Percentiles rank a stretch among this genome's conserved stretches.
Conservation (phyloP, 2,797 vertebrate genomes). For the Sebastes cheni region DNA sequence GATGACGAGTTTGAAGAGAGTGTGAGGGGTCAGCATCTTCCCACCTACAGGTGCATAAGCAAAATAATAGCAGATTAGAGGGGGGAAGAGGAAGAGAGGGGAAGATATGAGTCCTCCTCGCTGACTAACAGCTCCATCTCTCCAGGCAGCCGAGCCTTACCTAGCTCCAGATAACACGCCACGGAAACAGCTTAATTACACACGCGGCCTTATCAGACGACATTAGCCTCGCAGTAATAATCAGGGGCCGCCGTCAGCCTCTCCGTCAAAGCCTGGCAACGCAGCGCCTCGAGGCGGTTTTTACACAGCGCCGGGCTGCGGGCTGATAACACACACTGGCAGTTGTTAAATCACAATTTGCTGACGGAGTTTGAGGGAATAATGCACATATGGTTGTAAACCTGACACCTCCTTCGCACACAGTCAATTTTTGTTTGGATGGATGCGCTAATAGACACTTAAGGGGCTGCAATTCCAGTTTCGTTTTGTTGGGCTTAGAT, state of each 20-base stretch:
- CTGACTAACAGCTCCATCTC: conserved; percentile 70
- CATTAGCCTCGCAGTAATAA: conserved; percentile 78
- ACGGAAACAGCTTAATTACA: conserved; percentile 81
- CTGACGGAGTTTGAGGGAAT: conserved; percentile 68
- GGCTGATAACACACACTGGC: conserved; percentile 71
- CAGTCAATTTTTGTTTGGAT: conserved; percentile 53
- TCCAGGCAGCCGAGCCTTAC: conserved; percentile 59
- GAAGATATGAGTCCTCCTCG: conserved; percentile 25
- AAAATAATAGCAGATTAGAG: conserved; percentile 12
- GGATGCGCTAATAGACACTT: conserved; percentile 42
- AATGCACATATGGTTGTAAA: conserved; percentile 65
- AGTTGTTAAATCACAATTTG: conserved; percentile 76
- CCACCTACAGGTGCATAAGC: neutral
- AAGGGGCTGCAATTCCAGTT: conserved; percentile 11
- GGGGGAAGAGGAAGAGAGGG: neutral
- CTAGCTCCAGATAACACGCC: conserved; percentile 70
- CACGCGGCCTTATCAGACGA: conserved; percentile 75
- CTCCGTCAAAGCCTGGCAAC: conserved; percentile 68
- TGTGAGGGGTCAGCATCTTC: neutral
- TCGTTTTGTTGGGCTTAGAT: conserved; percentile 7
- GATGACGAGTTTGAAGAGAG: neutral
- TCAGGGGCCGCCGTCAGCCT: conserved; percentile 64
- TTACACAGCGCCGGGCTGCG: conserved; percentile 55
- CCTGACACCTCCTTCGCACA: conserved; percentile 54
- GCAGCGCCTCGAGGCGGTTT: conserved; percentile 62